Conservation (phyloP, 2,888 invertebrate genomes). For the Bursaphelenchus okinawaensis region DNA sequence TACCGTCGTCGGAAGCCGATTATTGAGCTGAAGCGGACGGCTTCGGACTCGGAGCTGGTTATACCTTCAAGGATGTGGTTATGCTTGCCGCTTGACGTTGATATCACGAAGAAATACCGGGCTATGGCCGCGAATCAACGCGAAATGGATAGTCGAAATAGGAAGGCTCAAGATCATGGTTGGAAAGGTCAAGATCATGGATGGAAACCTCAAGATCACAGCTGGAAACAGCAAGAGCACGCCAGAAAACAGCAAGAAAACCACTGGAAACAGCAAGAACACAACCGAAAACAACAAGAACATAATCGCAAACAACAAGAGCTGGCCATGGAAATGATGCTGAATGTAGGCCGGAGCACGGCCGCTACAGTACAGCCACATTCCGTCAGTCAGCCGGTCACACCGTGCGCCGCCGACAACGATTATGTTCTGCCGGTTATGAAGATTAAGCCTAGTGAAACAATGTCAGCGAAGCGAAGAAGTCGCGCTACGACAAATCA, state of each 20-base stretch:
- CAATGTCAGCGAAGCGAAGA: neutral
- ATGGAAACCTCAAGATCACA: no score
- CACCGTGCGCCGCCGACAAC: neutral
- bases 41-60: neutral
- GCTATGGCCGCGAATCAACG: neutral
- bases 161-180: no score
- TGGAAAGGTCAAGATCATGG: no score
- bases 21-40: neutral
- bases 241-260: no score
- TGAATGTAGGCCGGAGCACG: neutral
- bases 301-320: conserved; percentile 15
- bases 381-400: neutral
- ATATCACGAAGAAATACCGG: neutral
- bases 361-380: neutral
- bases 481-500: neutral
- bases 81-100: neutral
- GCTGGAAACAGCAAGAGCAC: no score
- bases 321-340: neutral
- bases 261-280: no score
- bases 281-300: no score
- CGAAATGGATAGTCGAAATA: neutral
- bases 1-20: neutral
- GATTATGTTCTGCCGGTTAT: neutral
- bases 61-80: neutral
- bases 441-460: neutral